Base-by-base conservation (phyloP, 2,888 invertebrate genomes). In the Endomychus coccineus region DNA sequence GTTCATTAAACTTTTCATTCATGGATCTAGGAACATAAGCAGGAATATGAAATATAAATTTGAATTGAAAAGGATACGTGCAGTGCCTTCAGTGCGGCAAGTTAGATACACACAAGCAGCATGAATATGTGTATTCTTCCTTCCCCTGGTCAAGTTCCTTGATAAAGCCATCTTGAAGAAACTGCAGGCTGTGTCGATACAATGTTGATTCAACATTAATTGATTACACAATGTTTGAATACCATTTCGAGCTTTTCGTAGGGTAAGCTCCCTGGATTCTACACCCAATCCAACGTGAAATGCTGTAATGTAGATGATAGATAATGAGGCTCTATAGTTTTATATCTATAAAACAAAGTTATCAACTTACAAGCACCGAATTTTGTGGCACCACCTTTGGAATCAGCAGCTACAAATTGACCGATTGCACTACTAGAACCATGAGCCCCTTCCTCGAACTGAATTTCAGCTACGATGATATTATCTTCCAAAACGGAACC, bases 71-170 rank as follows among this genome's bases (percentile, higher is more conserved):
- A 82, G 74, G 79, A 79, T 84, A 89, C 89, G 95, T 48, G 91
- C 83, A 40, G 95, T 95, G 51, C 87, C 88, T 67, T 96, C 94
- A 1, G 88, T 86, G 45, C 97, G 75, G 57, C 97, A 97, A 0
- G 95, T 95, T 60, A 98, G 85, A 61, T 98, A 98, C 2, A 98
- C 84, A 65, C 97, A 98, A 15, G 97, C 95, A 17, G 96, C 96
- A 58, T 94, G 83, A 32, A 97, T 91, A 57, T 91, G 88, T 9
- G 82, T 78, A 45, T 87, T 83, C 49, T 84, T 87, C 19, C 98
- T 73, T 6, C 98, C 97, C 51, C 92, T 78, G 0, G 97, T 98
- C 27, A 92, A 67, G 52, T 89, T 83, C 10, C 81, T 70, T 33
- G 77, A 76, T 9, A 92, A 59, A 9, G 91, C 91, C 84, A 91